Evolutionary conservation across 2,797 vertebrate genomes (phyloP).

Genomic region (Enteromius fasciolatus): DNA sequence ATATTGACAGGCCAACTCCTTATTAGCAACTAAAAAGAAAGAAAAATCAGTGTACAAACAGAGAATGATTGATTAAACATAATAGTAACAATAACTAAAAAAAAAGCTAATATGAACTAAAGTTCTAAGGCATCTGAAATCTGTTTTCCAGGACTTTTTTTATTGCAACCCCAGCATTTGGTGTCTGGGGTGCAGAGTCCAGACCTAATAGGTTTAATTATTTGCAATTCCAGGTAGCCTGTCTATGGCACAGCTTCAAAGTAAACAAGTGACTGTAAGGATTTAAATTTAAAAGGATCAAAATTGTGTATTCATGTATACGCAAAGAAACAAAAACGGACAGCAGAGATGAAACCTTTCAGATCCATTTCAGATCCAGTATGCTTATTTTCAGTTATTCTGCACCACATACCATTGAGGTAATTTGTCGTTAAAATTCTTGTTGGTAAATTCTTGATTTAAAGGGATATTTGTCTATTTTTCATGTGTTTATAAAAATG

Average conservation of each 20-base stretch:
- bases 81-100: too few relatives aligned
- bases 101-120: background rate
- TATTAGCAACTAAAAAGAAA: background rate
- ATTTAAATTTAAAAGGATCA: background rate
- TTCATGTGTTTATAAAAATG: background rate
- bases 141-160: background rate
- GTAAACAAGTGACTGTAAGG: background rate
- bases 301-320: background rate
- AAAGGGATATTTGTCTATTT: background rate
- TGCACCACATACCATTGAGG: background rate
- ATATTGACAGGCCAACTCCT: background rate
- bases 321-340: background rate
- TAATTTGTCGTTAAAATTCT: background rate
- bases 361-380: background rate
- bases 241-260: background rate
- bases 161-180: background rate
- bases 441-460: background rate
- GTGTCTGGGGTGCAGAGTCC: background rate
- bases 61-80: background rate
- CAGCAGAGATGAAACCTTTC: background rate
- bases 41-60: background rate
- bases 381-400: background rate
- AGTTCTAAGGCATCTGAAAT: background rate
- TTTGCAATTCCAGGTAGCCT: background rate
- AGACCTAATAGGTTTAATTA: background rate